A percentile compares a stretch with the other conserved stretches of the same genome.
These are phyloP conservation scores for Blastobasis adustella DNA, from an alignment of 2,888 invertebrate genomes.

Conservation along the genomic window DNA sequence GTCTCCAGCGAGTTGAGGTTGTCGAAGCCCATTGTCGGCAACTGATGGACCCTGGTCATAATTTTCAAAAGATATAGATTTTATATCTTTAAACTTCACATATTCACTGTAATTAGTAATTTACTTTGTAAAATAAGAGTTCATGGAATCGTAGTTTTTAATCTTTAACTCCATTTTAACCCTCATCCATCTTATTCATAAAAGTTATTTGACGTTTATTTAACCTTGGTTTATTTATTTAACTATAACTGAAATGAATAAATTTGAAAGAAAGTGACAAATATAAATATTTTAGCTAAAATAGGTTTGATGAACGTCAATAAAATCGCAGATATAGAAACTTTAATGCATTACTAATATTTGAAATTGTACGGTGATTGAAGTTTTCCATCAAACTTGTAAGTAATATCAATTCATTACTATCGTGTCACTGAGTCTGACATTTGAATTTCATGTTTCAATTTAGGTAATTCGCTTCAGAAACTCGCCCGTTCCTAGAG, in stretches of 20 bases:
- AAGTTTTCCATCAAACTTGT: too few relatives aligned
- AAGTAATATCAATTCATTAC: too few relatives aligned
- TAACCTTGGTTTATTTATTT: neutral
- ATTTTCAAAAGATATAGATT: neutral
- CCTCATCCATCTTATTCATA: neutral
- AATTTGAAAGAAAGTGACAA: neutral
- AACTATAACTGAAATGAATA: neutral
- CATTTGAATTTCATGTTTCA: too few relatives aligned
- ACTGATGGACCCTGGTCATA: conserved; percentile 80
- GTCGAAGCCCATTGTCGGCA: conserved; percentile 90
- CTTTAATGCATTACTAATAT: too few relatives aligned
- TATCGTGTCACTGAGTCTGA: too few relatives aligned
- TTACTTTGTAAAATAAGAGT: neutral
- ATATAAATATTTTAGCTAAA: neutral
- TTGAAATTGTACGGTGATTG: too few relatives aligned
- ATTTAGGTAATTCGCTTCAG: too few relatives aligned
- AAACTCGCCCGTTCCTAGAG: conserved; percentile 7
- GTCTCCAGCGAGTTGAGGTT: conserved; percentile 93
- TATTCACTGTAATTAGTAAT: too few relatives aligned
- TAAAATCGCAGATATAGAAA: too few relatives aligned
- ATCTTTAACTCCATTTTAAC: neutral
- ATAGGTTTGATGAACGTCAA: too few relatives aligned
- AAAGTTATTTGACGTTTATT: neutral
- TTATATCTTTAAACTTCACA: neutral
- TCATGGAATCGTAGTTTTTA: neutral